Percentiles rank a stretch among this genome's conserved stretches.
phyloP scores from a whole-genome alignment of 2,888 invertebrate species.

The Sepioteuthis lessoniana region DNA sequence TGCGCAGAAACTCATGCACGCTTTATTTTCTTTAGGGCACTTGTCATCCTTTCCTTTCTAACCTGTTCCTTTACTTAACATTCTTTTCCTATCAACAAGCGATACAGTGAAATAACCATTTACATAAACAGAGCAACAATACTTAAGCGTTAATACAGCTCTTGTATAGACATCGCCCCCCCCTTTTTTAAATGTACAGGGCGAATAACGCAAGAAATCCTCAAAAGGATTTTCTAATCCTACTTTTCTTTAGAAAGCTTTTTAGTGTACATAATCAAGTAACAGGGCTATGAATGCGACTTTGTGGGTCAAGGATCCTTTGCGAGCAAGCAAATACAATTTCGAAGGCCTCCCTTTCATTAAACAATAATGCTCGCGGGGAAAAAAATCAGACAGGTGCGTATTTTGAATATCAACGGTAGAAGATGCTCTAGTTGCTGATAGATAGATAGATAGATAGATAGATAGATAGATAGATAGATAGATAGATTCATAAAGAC shows the following conservation, averaged over 20 bases:
- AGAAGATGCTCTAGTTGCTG: not conserved
- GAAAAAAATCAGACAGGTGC: not conserved
- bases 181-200: not conserved
- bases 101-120: not conserved
- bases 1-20: not conserved
- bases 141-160: rapidly evolving
- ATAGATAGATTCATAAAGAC: not conserved
- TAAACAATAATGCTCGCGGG: not conserved
- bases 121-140: not conserved
- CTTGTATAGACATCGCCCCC: not conserved
- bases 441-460: not conserved
- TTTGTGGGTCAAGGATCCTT: conserved; percentile 11
- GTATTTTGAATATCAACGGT: not conserved
- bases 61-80: not conserved
- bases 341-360: not conserved
- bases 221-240: not conserved
- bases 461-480: not conserved
- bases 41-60: not conserved
- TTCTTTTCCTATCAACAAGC: not conserved
- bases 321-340: not conserved
- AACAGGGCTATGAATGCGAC: not conserved
- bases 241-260: not conserved
- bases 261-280: not conserved
- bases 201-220: not conserved
- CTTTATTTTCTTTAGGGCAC: not conserved